Conservation (phyloP, 1,140 invertebrate species). For the Zaprionus lachaisei region DNA sequence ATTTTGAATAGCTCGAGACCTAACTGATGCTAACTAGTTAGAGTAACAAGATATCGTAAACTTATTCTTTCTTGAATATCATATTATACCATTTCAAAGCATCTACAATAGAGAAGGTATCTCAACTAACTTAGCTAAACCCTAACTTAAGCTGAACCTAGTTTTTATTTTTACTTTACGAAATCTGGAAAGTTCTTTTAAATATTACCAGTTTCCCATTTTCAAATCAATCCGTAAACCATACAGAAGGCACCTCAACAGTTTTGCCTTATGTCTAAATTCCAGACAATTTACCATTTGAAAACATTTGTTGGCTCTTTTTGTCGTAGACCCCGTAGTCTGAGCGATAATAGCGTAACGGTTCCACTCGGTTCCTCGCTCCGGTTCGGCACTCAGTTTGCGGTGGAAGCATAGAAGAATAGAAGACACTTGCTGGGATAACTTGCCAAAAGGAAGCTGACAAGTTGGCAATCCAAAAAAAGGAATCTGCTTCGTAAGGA, state of each 20-base stretch:
- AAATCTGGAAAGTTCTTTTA: background rate
- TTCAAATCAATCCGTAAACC: background rate
- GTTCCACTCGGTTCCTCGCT: constrained; percentile 46
- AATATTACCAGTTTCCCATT: background rate
- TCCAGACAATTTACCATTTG: constrained; percentile 7
- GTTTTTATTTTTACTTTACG: too few species aligned
- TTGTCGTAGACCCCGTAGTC: background rate
- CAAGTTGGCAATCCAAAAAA: constrained; percentile 48
- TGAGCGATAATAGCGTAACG: constrained; percentile 61
- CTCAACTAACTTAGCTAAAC: background rate
- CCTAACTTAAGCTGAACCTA: too few species aligned
- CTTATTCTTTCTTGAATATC: too few species aligned
- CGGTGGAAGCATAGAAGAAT: constrained; percentile 46
- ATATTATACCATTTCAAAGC: background rate
- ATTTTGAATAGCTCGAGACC: too few species aligned
- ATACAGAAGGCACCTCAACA: background rate
- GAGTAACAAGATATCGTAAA: too few species aligned
- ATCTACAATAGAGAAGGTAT: background rate
- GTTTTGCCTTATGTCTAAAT: background rate
- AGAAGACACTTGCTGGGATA: constrained; percentile 72
- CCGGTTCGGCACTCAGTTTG: constrained; percentile 36
- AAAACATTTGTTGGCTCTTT: background rate
- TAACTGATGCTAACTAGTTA: too few species aligned
- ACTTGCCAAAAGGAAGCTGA: constrained; percentile 78
- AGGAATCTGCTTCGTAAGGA: constrained; percentile 6